phyloP scores from a whole-genome alignment of 2,888 invertebrate genomes.

The Drosophila aldrichi region DNA sequence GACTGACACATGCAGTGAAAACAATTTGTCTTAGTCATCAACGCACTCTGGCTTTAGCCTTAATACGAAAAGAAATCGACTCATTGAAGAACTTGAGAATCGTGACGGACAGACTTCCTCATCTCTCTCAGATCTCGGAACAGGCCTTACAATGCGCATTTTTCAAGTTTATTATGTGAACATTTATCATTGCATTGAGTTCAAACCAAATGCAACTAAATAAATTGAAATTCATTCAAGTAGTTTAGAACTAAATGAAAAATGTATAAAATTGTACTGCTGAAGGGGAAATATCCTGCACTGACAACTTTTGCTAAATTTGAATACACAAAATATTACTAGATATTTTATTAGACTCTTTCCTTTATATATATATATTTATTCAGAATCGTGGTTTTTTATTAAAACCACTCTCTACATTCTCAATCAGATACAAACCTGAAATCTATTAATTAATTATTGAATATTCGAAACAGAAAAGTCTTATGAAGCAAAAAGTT shows the following conservation, averaged over 20 bases:
- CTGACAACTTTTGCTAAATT: background rate
- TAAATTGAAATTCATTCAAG: slow-evolving; percentile 61
- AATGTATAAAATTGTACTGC: background rate
- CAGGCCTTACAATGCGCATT: slow-evolving; percentile 56
- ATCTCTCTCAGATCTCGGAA: background rate
- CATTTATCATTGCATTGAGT: slow-evolving; percentile 62
- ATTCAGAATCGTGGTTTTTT: too few relatives aligned
- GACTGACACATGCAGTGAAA: slow-evolving; percentile 54
- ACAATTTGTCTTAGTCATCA: slow-evolving; percentile 71
- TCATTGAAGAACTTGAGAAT: slow-evolving; percentile 29
- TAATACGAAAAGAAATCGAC: slow-evolving; percentile 37
- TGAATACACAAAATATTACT: too few relatives aligned
- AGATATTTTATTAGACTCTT: too few relatives aligned
- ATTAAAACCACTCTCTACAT: too few relatives aligned
- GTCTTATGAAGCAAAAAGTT: background rate
- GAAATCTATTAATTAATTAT: too few relatives aligned
- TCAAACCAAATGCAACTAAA: slow-evolving; percentile 45
- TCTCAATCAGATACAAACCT: background rate
- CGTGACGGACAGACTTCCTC: slow-evolving; percentile 6
- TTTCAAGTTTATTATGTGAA: slow-evolving; percentile 72
- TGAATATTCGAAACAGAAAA: too few relatives aligned
- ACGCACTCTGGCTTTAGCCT: slow-evolving; percentile 37
- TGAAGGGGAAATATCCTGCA: slow-evolving; percentile 22
- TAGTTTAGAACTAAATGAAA: slow-evolving; percentile 37
- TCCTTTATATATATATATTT: too few relatives aligned